Conservation (phyloP, 1,140 invertebrate genomes). For the Micrasema longulum region DNA sequence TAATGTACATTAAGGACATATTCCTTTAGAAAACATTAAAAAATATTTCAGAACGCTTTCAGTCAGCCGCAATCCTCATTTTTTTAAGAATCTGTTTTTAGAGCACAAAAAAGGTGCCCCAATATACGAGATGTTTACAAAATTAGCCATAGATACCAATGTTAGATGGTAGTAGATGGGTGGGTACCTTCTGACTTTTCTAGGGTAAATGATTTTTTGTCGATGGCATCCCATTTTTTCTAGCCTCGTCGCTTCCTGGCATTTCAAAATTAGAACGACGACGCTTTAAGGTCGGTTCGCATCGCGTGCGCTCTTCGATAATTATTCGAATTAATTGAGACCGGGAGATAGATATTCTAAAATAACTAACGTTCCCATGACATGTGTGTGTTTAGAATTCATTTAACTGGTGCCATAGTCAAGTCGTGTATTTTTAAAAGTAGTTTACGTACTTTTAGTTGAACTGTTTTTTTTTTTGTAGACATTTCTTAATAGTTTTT, state of each 20-base stretch:
- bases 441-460: too few species aligned
- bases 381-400: too few species aligned
- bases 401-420: too few species aligned
- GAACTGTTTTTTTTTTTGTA: too few species aligned
- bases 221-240: conserved; percentile 31
- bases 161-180: too few species aligned
- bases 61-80: too few species aligned
- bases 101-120: conserved; percentile 24
- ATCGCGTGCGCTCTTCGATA: conserved; percentile 33
- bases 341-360: conserved; percentile 7
- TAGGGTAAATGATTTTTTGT: conserved; percentile 38
- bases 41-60: too few species aligned
- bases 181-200: too few species aligned
- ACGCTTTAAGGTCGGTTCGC: conserved; percentile 25
- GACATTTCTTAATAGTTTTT: too few species aligned
- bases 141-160: conserved; percentile 34
- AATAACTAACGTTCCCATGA: background rate
- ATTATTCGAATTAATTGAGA: conserved; percentile 24
- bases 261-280: conserved; percentile 38
- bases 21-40: too few species aligned
- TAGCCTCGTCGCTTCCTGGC: conserved; percentile 35
- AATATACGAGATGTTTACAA: conserved; percentile 30
- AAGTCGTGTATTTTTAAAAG: too few species aligned
- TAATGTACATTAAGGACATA: too few species aligned
- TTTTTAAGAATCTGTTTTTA: background rate